Percentiles rank a stretch among this genome's conserved stretches.
phyloP scores from a whole-genome alignment of 2,797 vertebrate species.

The Pelobates cultripes region DNA sequence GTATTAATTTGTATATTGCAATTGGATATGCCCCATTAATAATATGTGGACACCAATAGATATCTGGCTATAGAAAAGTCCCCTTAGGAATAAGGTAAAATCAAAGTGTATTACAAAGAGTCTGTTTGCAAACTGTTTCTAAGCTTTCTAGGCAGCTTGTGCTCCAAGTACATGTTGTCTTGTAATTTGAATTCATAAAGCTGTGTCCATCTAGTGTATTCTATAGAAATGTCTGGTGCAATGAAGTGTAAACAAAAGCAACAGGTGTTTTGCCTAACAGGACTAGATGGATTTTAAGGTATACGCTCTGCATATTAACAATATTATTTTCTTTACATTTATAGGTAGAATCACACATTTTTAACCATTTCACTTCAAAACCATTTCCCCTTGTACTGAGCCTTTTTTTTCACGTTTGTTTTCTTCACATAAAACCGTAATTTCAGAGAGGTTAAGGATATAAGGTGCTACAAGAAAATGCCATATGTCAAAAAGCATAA shows the following conservation, averaged over 20 bases:
- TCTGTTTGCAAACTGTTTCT: background rate
- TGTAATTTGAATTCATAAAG: slow-evolving; percentile 27
- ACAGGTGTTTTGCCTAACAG: slow-evolving; percentile 45
- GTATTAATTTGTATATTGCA: background rate
- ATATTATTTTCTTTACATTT: slow-evolving; percentile 1
- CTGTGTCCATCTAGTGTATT: slow-evolving; percentile 19
- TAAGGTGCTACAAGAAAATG: too few species aligned
- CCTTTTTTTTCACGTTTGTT: too few species aligned
- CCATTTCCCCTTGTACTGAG: too few species aligned
- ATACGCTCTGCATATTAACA: slow-evolving; percentile 36
- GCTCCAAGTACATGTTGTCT: background rate
- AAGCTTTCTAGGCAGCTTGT: background rate
- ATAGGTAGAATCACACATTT: background rate
- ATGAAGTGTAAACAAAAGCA: slow-evolving; percentile 39
- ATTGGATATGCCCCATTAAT: background rate
- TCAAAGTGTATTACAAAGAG: background rate
- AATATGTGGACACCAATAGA: background rate
- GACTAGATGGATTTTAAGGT: slow-evolving; percentile 30
- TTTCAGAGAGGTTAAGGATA: too few species aligned
- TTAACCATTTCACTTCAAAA: too few species aligned
- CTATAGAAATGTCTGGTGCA: background rate
- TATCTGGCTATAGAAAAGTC: background rate
- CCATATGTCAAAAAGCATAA: too few species aligned
- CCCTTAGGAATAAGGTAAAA: background rate
- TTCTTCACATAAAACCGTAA: too few species aligned